Conservation (phyloP, 2,797 vertebrate species). For the Allobates femoralis region DNA sequence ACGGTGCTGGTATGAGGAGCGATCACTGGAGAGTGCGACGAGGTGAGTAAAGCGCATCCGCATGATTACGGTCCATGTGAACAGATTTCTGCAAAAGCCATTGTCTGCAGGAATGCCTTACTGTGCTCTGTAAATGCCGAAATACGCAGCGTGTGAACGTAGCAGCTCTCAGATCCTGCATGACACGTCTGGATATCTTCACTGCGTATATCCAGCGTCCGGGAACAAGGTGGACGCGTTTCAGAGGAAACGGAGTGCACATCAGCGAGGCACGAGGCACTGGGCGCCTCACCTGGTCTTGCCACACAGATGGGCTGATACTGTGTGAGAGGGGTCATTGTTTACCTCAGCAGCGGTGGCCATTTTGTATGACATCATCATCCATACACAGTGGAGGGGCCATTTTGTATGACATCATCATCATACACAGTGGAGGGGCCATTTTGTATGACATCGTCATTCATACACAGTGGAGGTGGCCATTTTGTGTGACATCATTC, state of each 20-base stretch:
- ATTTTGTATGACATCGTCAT: not conserved
- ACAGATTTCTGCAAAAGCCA: too few relatives aligned
- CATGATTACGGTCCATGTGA: too few relatives aligned
- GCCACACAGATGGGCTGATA: not conserved
- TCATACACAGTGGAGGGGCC: not conserved
- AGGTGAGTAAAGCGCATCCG: too few relatives aligned
- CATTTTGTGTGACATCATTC: too few relatives aligned
- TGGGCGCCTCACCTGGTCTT: not conserved
- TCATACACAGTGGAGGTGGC: too few relatives aligned
- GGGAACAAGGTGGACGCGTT: too few relatives aligned
- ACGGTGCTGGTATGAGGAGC: too few relatives aligned
- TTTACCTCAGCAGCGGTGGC: not conserved
- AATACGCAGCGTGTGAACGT: too few relatives aligned
- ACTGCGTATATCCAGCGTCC: not conserved
- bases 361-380: not conserved
- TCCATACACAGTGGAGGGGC: not conserved
- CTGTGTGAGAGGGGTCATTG: not conserved
- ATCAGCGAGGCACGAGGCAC: not conserved
- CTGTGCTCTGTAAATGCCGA: too few relatives aligned
- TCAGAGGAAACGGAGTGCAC: not conserved
- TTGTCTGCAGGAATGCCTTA: too few relatives aligned
- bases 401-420: not conserved
- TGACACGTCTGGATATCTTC: not conserved
- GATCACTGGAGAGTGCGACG: too few relatives aligned
- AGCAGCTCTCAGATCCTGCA: not conserved